These are phyloP conservation scores for Tetramorium bicarinatum DNA, from an alignment of 2,888 invertebrate genomes.

Conservation along the genomic window DNA sequence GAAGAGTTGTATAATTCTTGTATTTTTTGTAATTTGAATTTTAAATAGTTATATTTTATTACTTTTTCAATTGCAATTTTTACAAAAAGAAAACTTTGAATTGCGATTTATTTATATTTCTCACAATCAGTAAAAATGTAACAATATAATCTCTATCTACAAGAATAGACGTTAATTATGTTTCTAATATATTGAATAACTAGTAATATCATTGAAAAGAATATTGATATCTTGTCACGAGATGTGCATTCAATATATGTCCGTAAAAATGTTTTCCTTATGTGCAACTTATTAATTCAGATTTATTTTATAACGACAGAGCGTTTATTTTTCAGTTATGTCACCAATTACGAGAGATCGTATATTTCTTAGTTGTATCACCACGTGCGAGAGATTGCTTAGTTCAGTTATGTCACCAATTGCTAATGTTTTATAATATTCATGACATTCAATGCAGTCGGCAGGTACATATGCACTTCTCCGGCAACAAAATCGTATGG, in stretches of 20 bases:
- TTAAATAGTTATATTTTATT: background rate
- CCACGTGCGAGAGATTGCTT: background rate
- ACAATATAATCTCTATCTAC: background rate
- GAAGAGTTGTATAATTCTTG: background rate
- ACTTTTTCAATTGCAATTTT: background rate
- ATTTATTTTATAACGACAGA: background rate
- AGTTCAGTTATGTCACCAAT: conserved; percentile 1
- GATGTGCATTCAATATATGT: background rate
- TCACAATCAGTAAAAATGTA: background rate
- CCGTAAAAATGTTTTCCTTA: background rate
- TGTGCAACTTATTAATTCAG: background rate
- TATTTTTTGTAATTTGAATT: background rate
- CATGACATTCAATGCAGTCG: background rate
- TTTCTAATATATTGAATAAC: background rate
- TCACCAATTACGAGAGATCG: conserved; percentile 2
- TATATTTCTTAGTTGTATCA: background rate
- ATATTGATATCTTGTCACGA: background rate
- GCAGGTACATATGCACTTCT: conserved; percentile 1
- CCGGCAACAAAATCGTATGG: conserved; percentile 20
- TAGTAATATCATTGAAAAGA: background rate
- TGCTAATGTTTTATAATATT: background rate
- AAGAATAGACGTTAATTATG: background rate
- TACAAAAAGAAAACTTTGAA: background rate
- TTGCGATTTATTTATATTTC: background rate
- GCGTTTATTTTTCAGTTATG: background rate